Conservation (phyloP, 2,888 invertebrate genomes). For the Pollenia amentaria region DNA sequence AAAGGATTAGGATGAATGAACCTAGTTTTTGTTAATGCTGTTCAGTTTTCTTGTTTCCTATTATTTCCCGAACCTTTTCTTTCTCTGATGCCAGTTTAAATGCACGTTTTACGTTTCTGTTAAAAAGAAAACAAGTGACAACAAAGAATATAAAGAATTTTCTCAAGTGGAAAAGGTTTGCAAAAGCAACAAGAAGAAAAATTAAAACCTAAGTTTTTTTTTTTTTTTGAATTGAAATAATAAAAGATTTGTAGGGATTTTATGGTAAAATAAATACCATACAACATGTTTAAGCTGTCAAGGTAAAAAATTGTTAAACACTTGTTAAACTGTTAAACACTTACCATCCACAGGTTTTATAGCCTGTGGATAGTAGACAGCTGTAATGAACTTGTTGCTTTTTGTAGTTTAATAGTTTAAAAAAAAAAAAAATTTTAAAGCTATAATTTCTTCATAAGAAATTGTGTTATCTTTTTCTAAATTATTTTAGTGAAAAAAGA, state of each 20-base stretch:
- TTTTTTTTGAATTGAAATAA: slow-evolving; percentile 9
- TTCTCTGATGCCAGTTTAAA: not conserved
- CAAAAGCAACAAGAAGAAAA: slow-evolving; percentile 28
- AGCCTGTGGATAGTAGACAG: not conserved
- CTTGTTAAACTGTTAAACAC: not conserved
- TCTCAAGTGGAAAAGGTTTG: slow-evolving; percentile 51
- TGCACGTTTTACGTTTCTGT: slow-evolving; percentile 3
- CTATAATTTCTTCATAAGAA: too few species aligned
- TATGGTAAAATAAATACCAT: slow-evolving; percentile 11
- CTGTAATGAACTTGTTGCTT: not conserved
- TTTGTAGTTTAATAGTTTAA: too few species aligned
- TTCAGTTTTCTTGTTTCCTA: not conserved
- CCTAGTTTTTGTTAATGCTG: slow-evolving; percentile 10
- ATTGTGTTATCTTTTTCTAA: too few species aligned
- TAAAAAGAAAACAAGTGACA: not conserved
- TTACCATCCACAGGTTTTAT: too few species aligned
- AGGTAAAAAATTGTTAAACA: not conserved
- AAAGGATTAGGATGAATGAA: slow-evolving; percentile 62
- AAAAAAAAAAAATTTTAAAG: too few species aligned
- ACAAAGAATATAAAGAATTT: slow-evolving; percentile 41
- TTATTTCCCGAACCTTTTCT: not conserved
- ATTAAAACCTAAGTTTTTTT: not conserved
- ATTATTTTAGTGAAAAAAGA: too few species aligned
- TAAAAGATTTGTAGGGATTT: slow-evolving; percentile 44
- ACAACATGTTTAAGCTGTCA: not conserved